phyloP scores from a whole-genome alignment of 2,797 vertebrate genomes.

The Microctenopoma steveboyesi region DNA sequence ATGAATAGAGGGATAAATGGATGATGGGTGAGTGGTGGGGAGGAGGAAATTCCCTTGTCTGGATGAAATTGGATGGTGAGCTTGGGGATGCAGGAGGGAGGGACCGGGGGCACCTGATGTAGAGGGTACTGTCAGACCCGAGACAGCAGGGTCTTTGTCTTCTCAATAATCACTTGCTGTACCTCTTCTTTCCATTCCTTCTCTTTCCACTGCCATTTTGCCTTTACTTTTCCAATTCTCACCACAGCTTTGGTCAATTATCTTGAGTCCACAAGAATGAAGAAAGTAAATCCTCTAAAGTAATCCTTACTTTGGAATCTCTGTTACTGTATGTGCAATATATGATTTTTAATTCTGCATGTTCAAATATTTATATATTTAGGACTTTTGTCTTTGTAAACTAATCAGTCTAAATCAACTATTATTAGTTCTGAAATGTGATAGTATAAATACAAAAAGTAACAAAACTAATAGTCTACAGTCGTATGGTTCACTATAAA shows the following conservation, averaged over 20 bases:
- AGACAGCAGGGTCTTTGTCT: conserved; percentile 83
- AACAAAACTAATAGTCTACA: too few relatives aligned
- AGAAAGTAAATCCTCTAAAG: conserved; percentile 25
- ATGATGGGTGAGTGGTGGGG: conserved; percentile 68
- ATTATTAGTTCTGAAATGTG: not conserved
- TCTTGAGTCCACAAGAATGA: conserved; percentile 17
- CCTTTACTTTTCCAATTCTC: conserved; percentile 65
- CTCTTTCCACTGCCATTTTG: conserved; percentile 48
- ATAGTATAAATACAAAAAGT: too few relatives aligned
- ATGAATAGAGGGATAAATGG: conserved; percentile 80
- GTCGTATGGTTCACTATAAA: too few relatives aligned
- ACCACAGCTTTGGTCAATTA: conserved; percentile 49
- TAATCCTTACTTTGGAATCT: not conserved
- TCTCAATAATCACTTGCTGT: conserved; percentile 79
- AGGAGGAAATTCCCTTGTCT: conserved; percentile 80
- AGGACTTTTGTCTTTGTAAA: too few relatives aligned
- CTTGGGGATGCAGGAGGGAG: conserved; percentile 66
- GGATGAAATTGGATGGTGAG: conserved; percentile 79
- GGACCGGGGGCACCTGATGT: conserved; percentile 77
- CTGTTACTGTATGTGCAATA: not conserved
- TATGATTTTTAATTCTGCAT: not conserved
- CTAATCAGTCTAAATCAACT: not conserved
- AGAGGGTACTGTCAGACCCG: conserved; percentile 78
- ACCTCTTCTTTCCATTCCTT: conserved; percentile 71
- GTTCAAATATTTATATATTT: too few relatives aligned